Evolutionary conservation across 1,140 invertebrate species (phyloP).

Genomic region (Gryon sp.): DNA sequence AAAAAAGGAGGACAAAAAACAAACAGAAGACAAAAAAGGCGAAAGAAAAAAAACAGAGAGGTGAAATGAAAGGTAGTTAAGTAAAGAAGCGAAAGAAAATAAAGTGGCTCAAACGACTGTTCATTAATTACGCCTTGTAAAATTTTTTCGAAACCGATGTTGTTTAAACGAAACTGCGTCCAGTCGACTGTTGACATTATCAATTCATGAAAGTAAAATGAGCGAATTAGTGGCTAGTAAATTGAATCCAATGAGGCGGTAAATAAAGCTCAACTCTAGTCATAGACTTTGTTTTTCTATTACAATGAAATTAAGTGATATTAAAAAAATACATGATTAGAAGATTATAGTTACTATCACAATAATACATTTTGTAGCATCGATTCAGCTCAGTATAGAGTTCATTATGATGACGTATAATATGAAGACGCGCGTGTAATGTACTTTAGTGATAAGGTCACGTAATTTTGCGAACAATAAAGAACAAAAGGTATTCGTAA

Average conservation of each 20-base stretch:
- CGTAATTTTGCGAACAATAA: slow-evolving; percentile 19
- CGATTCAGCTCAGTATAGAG: background rate
- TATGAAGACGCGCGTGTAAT: slow-evolving; percentile 4
- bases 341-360: too few species aligned
- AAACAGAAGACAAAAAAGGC: slow-evolving; percentile 1
- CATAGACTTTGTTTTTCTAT: too few species aligned
- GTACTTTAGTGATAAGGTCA: slow-evolving; percentile 6
- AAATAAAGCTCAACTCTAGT: slow-evolving; percentile 9
- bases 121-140: slow-evolving; percentile 3
- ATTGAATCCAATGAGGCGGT: slow-evolving; percentile 16
- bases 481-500: slow-evolving; percentile 20
- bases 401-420: slow-evolving; percentile 22
- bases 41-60: too few species aligned
- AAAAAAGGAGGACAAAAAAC: background rate
- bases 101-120: background rate
- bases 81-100: slow-evolving; percentile 10
- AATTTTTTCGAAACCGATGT: background rate
- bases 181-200: slow-evolving; percentile 11
- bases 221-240: slow-evolving; percentile 18
- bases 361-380: slow-evolving; percentile 13
- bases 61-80: too few species aligned
- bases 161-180: background rate
- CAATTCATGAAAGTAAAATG: slow-evolving; percentile 36
- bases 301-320: too few species aligned
- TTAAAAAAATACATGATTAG: too few species aligned